Base-by-base conservation (phyloP, 2,113 vertebrate genomes). In the Spea multiplicata region DNA sequence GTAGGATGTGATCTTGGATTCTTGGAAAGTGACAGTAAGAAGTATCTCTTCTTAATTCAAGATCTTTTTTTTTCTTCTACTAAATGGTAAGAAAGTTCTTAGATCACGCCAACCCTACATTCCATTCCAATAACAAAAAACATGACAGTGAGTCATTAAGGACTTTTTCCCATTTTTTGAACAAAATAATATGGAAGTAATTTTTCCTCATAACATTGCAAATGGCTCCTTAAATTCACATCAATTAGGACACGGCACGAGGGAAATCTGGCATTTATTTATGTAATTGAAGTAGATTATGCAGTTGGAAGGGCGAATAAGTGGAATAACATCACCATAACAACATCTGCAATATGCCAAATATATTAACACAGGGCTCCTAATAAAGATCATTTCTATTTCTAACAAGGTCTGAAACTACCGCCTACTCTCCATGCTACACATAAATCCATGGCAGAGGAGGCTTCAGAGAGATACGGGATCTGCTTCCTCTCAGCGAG, bases 81-180 rank as follows among this genome's bases (percentile, higher is more conserved):
- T 30, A 30, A 30, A 30, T 2, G 30, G 44, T n/a, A 30, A 12
- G 48, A 61, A 45, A 16, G 9, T 53, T 17, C 45, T 48, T 8
- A 65, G 8, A 50, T 46, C 53, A 2, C 13, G 3, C 45, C 30
- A 91, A 93, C 80, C 84, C 30, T 91, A 85, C 88, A 90, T 94
- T 92, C 94, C 89, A 90, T 91, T 88, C 46, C 73, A 65, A 9
- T 64, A 16, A n/a, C 13, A 5, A 74, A 74, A 92, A 84, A 30
- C 85, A 91, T 93, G 91, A 57, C 90, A 95, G 92, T 92, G 93
- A 93, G 90, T 90, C 87, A 88, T 89, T 88, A 86, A 84, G 87
- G 89, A 83, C 88, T 90, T 91, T 92, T 89, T 87, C 78, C 86
- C 8, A 66, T 46, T 12, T 70, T 76, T 76, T 55, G n/a, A 49